A percentile compares a stretch with the other conserved stretches of the same genome.
Evolutionary conservation across 2,888 invertebrate genomes (phyloP).

Genomic region (Athalia cordata): DNA sequence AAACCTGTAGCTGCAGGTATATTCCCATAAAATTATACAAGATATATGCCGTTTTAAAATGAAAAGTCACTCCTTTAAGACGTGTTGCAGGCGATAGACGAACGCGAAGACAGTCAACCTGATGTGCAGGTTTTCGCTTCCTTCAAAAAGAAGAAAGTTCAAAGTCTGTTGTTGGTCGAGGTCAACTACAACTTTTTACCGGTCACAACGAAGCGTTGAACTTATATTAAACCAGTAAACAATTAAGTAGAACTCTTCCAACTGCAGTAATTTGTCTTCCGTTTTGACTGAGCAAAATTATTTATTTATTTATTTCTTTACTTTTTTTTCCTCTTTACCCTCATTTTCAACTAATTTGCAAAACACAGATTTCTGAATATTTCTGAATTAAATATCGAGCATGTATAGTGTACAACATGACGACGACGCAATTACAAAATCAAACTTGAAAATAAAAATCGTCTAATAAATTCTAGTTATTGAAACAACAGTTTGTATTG

Average conservation of each 20-base stretch:
- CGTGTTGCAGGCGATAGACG: slow-evolving; percentile 2
- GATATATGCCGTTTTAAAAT: slow-evolving; percentile 7
- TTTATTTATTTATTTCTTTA: background rate
- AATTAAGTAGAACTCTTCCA: slow-evolving; percentile 13
- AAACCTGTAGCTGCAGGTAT: background rate
- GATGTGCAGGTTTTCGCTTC: slow-evolving; percentile 16
- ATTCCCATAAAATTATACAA: slow-evolving; percentile 10
- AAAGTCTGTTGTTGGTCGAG: slow-evolving; percentile 39
- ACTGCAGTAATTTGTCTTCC: background rate
- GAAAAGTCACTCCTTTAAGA: slow-evolving; percentile 12
- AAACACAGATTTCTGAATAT: background rate
- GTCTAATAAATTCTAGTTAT: slow-evolving; percentile 42
- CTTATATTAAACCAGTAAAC: slow-evolving; percentile 18
- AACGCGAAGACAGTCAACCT: background rate
- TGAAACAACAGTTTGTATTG: slow-evolving; percentile 53
- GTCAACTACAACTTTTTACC: slow-evolving; percentile 33
- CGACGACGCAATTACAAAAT: slow-evolving; percentile 33
- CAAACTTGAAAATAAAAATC: slow-evolving; percentile 49
- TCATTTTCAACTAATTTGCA: slow-evolving; percentile 7
- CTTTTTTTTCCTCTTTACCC: background rate
- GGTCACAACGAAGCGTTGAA: slow-evolving; percentile 24
- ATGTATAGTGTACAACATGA: too few species aligned
- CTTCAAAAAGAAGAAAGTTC: slow-evolving; percentile 40
- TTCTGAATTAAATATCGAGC: background rate
- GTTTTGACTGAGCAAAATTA: background rate